These are phyloP conservation scores for Morone chrysops DNA, from an alignment of 2,113 vertebrate genomes.

Conservation along the genomic window DNA sequence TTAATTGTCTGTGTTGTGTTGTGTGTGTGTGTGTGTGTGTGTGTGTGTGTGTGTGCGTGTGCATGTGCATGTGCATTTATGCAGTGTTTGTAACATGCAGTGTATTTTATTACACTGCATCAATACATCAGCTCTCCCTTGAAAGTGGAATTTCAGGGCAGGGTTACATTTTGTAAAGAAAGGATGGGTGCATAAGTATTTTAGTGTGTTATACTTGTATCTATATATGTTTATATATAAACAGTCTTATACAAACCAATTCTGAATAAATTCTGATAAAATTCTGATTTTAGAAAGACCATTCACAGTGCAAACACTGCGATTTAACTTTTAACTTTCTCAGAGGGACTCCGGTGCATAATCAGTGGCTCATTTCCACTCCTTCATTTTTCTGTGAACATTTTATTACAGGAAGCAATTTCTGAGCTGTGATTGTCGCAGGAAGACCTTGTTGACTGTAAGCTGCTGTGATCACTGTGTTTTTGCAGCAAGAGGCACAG, in stretches of 20 bases:
- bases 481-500: not conserved
- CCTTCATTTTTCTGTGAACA: not conserved
- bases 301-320: not conserved
- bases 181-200: not conserved
- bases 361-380: constrained; percentile 36
- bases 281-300: not conserved
- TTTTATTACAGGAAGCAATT: constrained; percentile 22
- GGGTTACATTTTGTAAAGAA: constrained; percentile 8
- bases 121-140: not conserved
- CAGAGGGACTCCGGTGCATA: not conserved
- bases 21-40: constrained; percentile 27
- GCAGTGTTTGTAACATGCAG: not conserved
- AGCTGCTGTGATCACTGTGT: constrained; percentile 1
- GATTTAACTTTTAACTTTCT: not conserved
- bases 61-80: not conserved
- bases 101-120: not conserved
- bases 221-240: not conserved
- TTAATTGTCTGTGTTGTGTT: constrained; percentile 69
- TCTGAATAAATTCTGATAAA: not conserved
- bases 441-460: constrained; percentile 19
- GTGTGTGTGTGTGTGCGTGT: constrained; percentile 14
- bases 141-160: not conserved
- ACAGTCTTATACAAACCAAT: not conserved
- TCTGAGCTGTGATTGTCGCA: constrained; percentile 24
- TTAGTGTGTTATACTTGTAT: not conserved